phyloP scores from a whole-genome alignment of 53 echinoderm and acorn worm species.

The Luidia sarsii region DNA sequence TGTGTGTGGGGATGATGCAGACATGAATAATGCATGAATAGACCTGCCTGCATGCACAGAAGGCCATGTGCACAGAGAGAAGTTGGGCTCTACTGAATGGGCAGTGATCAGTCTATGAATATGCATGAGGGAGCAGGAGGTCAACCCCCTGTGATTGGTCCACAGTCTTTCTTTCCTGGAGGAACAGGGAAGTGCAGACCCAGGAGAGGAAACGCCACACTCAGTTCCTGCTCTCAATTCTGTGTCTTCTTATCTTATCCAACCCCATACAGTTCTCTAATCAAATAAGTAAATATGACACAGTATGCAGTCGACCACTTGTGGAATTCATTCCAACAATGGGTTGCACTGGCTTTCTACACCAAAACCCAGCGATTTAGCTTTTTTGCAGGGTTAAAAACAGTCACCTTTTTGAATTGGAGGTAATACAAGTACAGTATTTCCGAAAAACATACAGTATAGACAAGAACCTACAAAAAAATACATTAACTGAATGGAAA shows the following conservation, averaged over 20 bases:
- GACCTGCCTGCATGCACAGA: neutral
- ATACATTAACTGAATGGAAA: too few species aligned
- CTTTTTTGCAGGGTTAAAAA: too few species aligned
- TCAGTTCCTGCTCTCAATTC: neutral
- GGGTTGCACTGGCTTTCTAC: too few species aligned
- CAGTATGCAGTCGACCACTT: too few species aligned
- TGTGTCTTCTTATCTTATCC: constrained; percentile 36
- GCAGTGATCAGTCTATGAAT: constrained; percentile 1
- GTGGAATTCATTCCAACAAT: too few species aligned
- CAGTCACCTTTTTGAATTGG: too few species aligned
- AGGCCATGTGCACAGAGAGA: neutral
- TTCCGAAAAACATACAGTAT: too few species aligned
- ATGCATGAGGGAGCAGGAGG: constrained; percentile 3
- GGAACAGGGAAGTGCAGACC: constrained; percentile 11
- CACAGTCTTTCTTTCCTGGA: constrained; percentile 15
- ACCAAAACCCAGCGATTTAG: too few species aligned
- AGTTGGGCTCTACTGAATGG: neutral
- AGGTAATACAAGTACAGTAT: too few species aligned
- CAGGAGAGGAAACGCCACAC: too few species aligned
- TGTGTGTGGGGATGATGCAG: too few species aligned
- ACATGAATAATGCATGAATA: constrained; percentile 19
- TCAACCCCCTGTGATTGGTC: constrained; percentile 25
- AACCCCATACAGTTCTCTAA: neutral
- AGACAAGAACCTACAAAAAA: too few species aligned
- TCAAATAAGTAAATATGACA: constrained; percentile 19